phyloP scores from a whole-genome alignment of 1,140 invertebrate genomes.

The Trinorchestia longiramus region DNA sequence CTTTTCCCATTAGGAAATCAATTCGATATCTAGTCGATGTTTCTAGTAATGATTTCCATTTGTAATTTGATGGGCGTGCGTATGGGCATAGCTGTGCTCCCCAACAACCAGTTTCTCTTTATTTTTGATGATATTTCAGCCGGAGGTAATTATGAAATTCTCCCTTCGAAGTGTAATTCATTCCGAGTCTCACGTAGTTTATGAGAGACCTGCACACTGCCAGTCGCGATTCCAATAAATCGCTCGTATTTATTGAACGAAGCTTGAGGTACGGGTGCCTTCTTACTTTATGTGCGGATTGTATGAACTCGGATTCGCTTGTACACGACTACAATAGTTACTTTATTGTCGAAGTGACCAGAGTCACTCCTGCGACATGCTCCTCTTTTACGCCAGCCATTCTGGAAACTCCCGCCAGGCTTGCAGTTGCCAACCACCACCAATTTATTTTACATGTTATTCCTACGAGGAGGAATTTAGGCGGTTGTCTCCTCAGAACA shows the following conservation, averaged over 20 bases:
- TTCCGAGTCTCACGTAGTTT: conserved; percentile 31
- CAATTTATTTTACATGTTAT: not conserved
- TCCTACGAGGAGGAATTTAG: not conserved
- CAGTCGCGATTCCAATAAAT: conserved; percentile 48
- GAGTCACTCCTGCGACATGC: conserved; percentile 43
- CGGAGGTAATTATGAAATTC: conserved; percentile 49
- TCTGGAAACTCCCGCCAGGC: conserved; percentile 19
- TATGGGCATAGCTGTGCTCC: conserved; percentile 22
- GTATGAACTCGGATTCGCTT: conserved; percentile 49
- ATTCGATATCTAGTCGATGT: conserved; percentile 39
- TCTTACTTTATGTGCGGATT: conserved; percentile 52
- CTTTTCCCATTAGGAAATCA: conserved; percentile 52
- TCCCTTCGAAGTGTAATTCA: conserved; percentile 19
- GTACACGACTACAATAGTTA: conserved; percentile 51
- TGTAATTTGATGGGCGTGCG: conserved; percentile 42
- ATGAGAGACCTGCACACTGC: conserved; percentile 24
- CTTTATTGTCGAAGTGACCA: conserved; percentile 50
- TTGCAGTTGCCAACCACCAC: not conserved
- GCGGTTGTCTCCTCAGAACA: conserved; percentile 9
- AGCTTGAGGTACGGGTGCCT: conserved; percentile 52
- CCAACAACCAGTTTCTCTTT: conserved; percentile 42
- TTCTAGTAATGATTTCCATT: conserved; percentile 48
- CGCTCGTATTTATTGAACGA: conserved; percentile 49
- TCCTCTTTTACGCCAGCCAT: not conserved
- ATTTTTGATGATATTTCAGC: conserved; percentile 16